Percentiles rank a stretch among this genome's conserved stretches.
Conservation (phyloP, 2,113 vertebrate species). For the Thinocorus orbignyianus region DNA sequence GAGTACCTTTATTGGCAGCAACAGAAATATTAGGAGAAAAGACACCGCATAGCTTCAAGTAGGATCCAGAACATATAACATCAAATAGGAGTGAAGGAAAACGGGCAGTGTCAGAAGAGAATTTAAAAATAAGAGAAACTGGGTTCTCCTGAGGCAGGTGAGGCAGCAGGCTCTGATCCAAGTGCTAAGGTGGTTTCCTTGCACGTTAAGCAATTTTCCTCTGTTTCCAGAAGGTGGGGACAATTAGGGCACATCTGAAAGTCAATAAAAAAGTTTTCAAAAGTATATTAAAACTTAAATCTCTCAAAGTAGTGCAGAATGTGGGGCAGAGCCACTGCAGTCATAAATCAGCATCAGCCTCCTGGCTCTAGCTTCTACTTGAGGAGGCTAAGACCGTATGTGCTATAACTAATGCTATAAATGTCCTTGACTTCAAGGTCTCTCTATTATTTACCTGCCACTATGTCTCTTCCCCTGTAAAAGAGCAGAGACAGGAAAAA, state of each 20-base stretch:
- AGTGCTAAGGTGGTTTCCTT: background rate
- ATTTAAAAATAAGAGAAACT: background rate
- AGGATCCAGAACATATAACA: background rate
- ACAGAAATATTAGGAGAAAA: background rate
- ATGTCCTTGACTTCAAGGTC: slow-evolving; percentile 26
- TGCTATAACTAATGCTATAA: background rate
- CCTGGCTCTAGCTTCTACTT: background rate
- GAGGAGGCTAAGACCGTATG: background rate
- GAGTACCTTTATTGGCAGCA: background rate
- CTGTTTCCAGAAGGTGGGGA: background rate
- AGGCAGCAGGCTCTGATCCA: background rate
- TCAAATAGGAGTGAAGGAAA: background rate
- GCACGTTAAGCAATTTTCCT: background rate
- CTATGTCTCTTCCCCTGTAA: background rate
- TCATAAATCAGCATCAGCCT: slow-evolving; percentile 26
- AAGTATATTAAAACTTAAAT: background rate
- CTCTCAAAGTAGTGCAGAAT: slow-evolving; percentile 23
- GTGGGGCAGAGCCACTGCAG: slow-evolving; percentile 28
- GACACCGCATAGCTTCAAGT: rapidly evolving
- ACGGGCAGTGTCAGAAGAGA: background rate
- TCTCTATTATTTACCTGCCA: background rate
- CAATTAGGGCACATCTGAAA: background rate
- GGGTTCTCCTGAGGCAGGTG: background rate
- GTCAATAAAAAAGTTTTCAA: background rate
- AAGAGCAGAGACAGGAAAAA: background rate